phyloP scores from a whole-genome alignment of 2,797 vertebrate genomes.

The Psittacula derbiana region DNA sequence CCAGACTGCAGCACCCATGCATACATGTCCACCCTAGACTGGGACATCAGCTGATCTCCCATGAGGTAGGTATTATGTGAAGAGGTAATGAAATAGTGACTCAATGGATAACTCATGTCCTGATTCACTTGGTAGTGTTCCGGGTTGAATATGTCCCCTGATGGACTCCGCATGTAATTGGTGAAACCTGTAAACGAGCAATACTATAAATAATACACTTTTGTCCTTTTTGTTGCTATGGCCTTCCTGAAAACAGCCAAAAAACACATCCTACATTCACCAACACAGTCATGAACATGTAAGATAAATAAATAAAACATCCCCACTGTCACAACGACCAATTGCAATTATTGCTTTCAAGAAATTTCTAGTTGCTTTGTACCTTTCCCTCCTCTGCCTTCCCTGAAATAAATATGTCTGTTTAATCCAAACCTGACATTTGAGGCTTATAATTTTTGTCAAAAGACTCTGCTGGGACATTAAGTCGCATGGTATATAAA shows the following conservation, averaged over 20 bases:
- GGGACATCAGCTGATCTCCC: conserved; percentile 98
- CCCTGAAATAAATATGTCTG: not conserved
- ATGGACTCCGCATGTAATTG: conserved; percentile 92
- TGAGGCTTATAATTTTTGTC: not conserved
- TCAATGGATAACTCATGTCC: conserved; percentile 91
- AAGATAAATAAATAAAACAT: not conserved
- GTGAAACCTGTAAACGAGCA: conserved; percentile 85
- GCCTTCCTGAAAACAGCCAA: not conserved
- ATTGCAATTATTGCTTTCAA: not conserved
- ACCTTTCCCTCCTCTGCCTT: not conserved
- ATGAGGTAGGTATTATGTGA: conserved; percentile 99
- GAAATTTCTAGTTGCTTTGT: not conserved
- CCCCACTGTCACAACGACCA: not conserved
- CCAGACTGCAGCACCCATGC: conserved; percentile 95
- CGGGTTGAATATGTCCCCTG: conserved; percentile 93
- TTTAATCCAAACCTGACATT: not conserved
- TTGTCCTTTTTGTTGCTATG: not conserved
- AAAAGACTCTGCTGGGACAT: not conserved
- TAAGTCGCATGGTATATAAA: not conserved
- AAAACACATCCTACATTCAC: not conserved
- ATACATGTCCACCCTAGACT: conserved; percentile 97
- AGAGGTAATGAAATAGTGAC: conserved; percentile 95
- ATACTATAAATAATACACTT: not conserved
- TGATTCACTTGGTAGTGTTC: conserved; percentile 89
- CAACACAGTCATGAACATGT: not conserved